Percentiles rank a stretch among this genome's conserved stretches.
phyloP scores from a whole-genome alignment of 1,140 invertebrate genomes.

The Dendroctonus valens region DNA sequence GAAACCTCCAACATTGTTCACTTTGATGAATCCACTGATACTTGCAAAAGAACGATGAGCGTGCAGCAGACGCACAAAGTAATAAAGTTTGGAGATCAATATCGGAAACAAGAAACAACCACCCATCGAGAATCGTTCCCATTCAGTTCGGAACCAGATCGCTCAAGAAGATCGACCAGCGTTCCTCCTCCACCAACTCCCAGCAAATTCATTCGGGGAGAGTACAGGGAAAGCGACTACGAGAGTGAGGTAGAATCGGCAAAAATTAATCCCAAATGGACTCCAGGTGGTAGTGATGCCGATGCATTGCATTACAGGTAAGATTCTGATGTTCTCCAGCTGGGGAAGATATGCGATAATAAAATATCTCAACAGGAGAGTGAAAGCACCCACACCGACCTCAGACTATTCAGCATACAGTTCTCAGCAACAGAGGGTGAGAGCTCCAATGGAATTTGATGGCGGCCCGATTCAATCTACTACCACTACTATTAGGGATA shows the following conservation, averaged over 20 bases:
- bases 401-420: conserved; percentile 52
- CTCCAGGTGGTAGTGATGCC: conserved; percentile 58
- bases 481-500: conserved; percentile 35
- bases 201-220: conserved; percentile 66
- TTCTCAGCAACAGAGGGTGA: conserved; percentile 52
- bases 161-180: conserved; percentile 43
- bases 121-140: conserved; percentile 53
- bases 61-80: conserved; percentile 67
- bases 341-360: neutral
- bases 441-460: conserved; percentile 64
- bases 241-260: conserved; percentile 66
- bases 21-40: conserved; percentile 68
- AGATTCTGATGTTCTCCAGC: neutral
- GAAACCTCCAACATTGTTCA: conserved; percentile 67
- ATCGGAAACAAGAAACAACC: conserved; percentile 41
- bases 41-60: conserved; percentile 61
- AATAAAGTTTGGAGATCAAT: conserved; percentile 62
- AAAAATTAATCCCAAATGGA: conserved; percentile 62
- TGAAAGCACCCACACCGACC: conserved; percentile 54
- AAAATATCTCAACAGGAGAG: conserved; percentile 45
- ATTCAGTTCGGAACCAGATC: conserved; percentile 51
- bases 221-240: conserved; percentile 69
- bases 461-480: conserved; percentile 54
- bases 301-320: conserved; percentile 59
- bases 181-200: conserved; percentile 57